phyloP scores from a whole-genome alignment of 2,888 invertebrate species.

The Lycia hirtaria region DNA sequence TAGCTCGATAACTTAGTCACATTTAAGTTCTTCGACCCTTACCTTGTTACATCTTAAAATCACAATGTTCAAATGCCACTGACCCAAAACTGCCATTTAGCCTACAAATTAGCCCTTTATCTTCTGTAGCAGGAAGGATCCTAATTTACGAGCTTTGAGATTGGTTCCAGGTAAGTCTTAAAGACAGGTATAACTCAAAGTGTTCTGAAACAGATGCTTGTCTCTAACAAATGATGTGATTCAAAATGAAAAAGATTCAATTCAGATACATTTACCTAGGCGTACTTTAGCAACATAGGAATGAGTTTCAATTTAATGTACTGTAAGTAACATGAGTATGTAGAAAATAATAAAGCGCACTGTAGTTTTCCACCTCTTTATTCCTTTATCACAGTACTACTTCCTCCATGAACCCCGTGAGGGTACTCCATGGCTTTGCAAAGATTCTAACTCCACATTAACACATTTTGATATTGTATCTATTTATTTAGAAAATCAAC shows the following conservation, averaged over 20 bases:
- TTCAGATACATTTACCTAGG: too few relatives aligned
- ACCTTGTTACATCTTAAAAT: not conserved
- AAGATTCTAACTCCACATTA: too few relatives aligned
- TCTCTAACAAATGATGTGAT: constrained; percentile 26
- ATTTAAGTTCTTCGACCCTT: not conserved
- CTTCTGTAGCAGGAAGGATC: constrained; percentile 24
- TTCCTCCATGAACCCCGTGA: too few relatives aligned
- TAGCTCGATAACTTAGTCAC: not conserved
- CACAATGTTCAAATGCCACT: not conserved
- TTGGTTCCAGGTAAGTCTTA: constrained; percentile 34
- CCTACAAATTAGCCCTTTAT: constrained; percentile 29
- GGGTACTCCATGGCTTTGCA: too few relatives aligned
- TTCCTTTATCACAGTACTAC: too few relatives aligned
- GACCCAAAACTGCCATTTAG: constrained; percentile 6
- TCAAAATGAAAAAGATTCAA: not conserved
- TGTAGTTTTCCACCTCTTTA: too few relatives aligned
- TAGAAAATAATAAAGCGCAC: too few relatives aligned
- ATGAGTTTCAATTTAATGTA: too few relatives aligned
- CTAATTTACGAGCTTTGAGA: constrained; percentile 31
- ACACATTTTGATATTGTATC: too few relatives aligned
- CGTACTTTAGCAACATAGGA: too few relatives aligned
- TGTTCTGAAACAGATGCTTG: constrained; percentile 11
- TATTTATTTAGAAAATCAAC: too few relatives aligned
- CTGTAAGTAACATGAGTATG: too few relatives aligned
- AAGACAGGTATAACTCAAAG: constrained; percentile 28